Conservation (phyloP, 2,113 vertebrate species). For the Montifringilla adamsi region DNA sequence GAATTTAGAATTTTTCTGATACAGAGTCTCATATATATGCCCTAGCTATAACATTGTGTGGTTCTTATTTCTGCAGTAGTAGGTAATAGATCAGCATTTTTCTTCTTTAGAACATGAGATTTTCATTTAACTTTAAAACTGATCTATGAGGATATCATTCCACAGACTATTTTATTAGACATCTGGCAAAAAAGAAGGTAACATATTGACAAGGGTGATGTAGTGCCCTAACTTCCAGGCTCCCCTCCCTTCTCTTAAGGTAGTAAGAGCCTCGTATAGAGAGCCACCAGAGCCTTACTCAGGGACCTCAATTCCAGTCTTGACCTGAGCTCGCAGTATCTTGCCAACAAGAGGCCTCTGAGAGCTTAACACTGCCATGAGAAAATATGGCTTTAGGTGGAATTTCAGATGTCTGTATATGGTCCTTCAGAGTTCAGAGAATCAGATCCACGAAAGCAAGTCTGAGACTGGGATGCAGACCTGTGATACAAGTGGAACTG, state of each 20-base stretch:
- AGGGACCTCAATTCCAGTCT: neutral
- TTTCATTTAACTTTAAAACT: neutral
- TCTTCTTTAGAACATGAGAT: neutral
- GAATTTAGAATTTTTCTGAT: neutral
- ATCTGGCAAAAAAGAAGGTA: neutral
- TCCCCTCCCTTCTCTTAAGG: neutral
- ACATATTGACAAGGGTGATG: neutral
- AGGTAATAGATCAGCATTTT: neutral
- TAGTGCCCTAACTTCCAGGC: neutral
- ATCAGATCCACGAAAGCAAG: neutral
- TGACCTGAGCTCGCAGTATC: neutral
- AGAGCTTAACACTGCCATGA: neutral
- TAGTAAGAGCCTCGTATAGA: neutral
- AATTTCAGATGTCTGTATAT: neutral
- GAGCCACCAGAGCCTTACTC: rapidly evolving
- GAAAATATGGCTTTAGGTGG: neutral
- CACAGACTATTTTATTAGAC: neutral
- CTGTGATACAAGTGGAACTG: neutral
- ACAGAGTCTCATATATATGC: neutral
- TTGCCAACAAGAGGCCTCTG: neutral
- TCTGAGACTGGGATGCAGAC: neutral
- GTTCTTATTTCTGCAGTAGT: neutral
- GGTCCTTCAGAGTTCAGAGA: neutral
- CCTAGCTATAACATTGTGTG: neutral
- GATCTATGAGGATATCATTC: neutral